Base-by-base conservation (phyloP, 2,888 invertebrate species). In the Eupithecia subumbrata region DNA sequence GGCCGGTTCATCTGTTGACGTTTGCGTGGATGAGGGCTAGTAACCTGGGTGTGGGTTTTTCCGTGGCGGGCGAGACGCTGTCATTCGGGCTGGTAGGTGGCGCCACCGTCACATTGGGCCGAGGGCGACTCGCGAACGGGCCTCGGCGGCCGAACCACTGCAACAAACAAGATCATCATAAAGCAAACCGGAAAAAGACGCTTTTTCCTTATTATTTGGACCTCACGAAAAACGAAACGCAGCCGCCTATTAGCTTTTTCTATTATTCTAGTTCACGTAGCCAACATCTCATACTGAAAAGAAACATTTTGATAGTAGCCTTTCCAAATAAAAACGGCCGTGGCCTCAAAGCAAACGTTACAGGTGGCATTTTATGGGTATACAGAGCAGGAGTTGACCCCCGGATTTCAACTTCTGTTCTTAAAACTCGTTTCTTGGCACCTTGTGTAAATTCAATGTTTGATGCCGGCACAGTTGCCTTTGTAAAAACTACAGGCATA, bases 121-220 rank as follows among this genome's bases (percentile, higher is more conserved):
- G 88, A 72, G 93, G 88, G 84, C 94, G 87, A 66, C 91, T 88
- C 70, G 94, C 86, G 86, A 95, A 89, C 87, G 95, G 75, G 81
- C 95, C 86, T 8, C 93, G 91, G 3, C 94, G 90, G 9, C 94
- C 94, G 77, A 92, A 93, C 52, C 91, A 86, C 91, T 93, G 88
- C 52, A 87, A 87, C 85, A 87, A 89, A 30, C 8, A 75, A 11
- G 48, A 22, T 22, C n/a, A 45, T 69, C 25, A 60, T 60, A 60
- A 60, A 5, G 22, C 40, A 64, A 30, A 63, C 64, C 72, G 7
- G 11, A 66, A 66, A 48, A 72, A 30, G 5, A 56, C 22, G 69
- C 48, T 64, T 25, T 30, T 64, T 56, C 30, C 3, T 12, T 22
- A 56, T 52, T 52, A 52, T 11, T 52, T 9, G n/a, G 52, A 9